Evolutionary conservation across 2,888 invertebrate genomes (phyloP), one percentile per base, ranked within the genome.

Genomic region (Gonocerus acuteangulatus): DNA sequence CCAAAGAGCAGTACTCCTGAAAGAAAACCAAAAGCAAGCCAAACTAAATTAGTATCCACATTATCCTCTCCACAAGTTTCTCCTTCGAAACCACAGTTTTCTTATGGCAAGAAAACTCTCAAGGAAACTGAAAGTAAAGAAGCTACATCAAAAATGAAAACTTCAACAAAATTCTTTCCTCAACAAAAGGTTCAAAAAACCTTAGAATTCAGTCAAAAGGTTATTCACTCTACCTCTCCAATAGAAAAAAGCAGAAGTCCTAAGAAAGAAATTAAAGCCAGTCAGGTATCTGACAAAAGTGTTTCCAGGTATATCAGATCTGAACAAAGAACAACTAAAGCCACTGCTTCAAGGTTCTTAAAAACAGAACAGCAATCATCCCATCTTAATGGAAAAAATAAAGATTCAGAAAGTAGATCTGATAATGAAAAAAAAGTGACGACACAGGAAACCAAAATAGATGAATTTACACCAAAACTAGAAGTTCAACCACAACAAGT

Each of bases 1-100:
- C 36, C 63, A 9, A 60, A 36, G 36, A 42, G 34, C 15, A 52
- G 57, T 3, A 65, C 65, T 15, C 65, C 65, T 48, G 65, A 65
- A 52, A 61, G 52, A 54, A 65, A 59, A 36, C 32, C 21, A 48
- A 52, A 59, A 51, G 6, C 45, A 44, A 21, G 36, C 54, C 9
- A 2, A 18, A 23, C 42, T 23, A 39, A 42, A 54, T 16, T 36
- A 21, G 16, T 23, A 15, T 44, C 54, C n/a, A 21, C 44, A 9
- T 16, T 23, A 15, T 44, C 54, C n/a, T 42, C 44, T n/a, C 22
- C 54, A 39, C 19, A 42, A 21, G 44, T 32, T 32, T 16, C 56
- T 56, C 22, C 45, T 11, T 44, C 57, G 15, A 22, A 15, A 27
- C 9, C 27, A 27, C 27, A 27, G 9, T 6, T 27, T 6, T 6